Conservation (phyloP, 2,113 vertebrate species). For the Phainopepla nitens region DNA sequence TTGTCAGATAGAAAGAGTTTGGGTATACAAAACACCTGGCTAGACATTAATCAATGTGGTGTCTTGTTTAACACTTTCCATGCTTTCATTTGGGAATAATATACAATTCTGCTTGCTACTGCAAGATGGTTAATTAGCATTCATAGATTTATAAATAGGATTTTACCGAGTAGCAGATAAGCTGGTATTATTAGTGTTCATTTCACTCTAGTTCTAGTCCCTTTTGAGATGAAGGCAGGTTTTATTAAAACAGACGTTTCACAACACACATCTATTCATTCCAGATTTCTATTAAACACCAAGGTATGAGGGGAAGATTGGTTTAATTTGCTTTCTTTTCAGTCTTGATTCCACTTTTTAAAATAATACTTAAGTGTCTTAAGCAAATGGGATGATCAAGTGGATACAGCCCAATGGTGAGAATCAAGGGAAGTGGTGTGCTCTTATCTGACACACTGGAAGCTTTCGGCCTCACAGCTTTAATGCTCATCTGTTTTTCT, state of each 20-base stretch:
- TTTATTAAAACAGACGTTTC: background rate
- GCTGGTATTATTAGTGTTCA: background rate
- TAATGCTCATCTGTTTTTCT: background rate
- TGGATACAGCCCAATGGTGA: background rate
- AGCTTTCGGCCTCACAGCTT: background rate
- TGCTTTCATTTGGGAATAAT: background rate
- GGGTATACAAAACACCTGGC: background rate
- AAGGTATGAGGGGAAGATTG: background rate
- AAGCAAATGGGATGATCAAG: background rate
- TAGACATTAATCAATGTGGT: background rate
- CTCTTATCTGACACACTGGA: background rate
- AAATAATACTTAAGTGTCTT: background rate
- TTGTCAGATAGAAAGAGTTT: background rate
- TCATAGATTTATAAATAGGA: background rate
- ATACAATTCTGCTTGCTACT: background rate
- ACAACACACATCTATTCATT: background rate
- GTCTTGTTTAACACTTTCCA: background rate
- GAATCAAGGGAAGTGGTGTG: background rate
- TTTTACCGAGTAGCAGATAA: background rate
- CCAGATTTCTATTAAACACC: background rate
- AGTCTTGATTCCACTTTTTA: background rate
- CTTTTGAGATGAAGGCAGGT: background rate
- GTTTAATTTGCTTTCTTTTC: conserved; percentile 1
- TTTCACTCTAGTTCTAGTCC: background rate
- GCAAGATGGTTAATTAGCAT: conserved; percentile 18